Evolutionary conservation across 2,888 invertebrate genomes (phyloP).

Genomic region (Eudemis profundana): DNA sequence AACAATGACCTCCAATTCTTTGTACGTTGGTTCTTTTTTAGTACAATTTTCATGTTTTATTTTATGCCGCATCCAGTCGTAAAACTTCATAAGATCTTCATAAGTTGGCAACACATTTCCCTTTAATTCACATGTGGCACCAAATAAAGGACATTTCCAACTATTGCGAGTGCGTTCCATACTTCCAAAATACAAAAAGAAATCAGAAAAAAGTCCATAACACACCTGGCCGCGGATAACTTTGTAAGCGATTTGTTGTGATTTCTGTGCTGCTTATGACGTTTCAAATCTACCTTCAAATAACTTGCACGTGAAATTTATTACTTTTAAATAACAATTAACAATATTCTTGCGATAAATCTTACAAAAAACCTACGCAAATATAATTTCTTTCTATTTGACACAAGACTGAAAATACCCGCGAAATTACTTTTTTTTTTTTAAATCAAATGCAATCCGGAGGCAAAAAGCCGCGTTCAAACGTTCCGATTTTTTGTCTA

Average conservation of each 20-base stretch:
- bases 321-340: too few species aligned
- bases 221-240: not conserved
- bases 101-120: constrained; percentile 28
- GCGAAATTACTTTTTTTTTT: not conserved
- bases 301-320: too few species aligned
- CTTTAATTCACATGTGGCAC: constrained; percentile 35
- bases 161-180: constrained; percentile 4
- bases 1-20: constrained; percentile 34
- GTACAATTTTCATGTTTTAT: constrained; percentile 20
- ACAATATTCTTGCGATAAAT: too few species aligned
- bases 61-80: constrained; percentile 23
- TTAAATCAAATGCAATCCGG: constrained; percentile 8
- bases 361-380: not conserved
- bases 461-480: constrained; percentile 6
- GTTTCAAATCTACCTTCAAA: too few species aligned
- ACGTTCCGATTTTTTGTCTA: constrained; percentile 2
- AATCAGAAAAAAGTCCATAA: too few species aligned
- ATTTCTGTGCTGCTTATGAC: constrained; percentile 5
- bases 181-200: too few species aligned
- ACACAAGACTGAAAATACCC: not conserved
- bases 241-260: constrained; percentile 1
- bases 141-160: constrained; percentile 37
- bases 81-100: constrained; percentile 27
- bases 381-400: not conserved
- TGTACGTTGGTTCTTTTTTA: constrained; percentile 39